Evolutionary conservation across 53 echinoderm and acorn worm species (phyloP), one percentile per base, ranked within the genome.

Genomic region (Apostichopus leukothele): DNA sequence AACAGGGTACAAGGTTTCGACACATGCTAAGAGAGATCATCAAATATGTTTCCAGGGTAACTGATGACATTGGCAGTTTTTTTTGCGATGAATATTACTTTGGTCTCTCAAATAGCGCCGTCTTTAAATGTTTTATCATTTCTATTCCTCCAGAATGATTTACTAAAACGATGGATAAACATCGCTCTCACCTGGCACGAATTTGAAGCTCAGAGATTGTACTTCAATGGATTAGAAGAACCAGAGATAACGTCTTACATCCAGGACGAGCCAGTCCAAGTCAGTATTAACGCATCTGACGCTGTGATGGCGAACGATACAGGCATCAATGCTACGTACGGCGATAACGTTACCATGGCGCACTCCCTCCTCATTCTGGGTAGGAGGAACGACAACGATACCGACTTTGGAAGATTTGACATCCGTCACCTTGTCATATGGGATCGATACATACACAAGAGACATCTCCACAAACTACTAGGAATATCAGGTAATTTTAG

Each of bases 361-460:
- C 67, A 57, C n/a, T 50, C 67, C 22, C 27, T 83, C 66, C 86
- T 93, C 21, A 73, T 76, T 60, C 86, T 92, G 63, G 92, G 89
- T 53, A 88, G 86, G 74, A 89, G 52, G 86, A 92, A 86, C 52
- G 61, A 92, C 60, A 67, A 71, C 51, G 76, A 83, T 7, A 90
- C 86, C 5, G 91, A 89, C 39, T 95, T 78, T 84, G 91, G 84
- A 1, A 67, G 84, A 23, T 92, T 90, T 87, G 68, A 89, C 60
- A 90, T 96, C 54, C 93, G 91, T 39, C 91, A 91, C 55, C 86
- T 96, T 76, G 94, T 93, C 14, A 93, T 96, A 83, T 96, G 96
- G 96, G 91, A 96, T 22, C 78, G 86, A 67, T 96, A 94, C 52
- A 89, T 93, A 7, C 88, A 96, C 77, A 60, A 88, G 10, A 90